Percentiles rank a stretch among this genome's conserved stretches.
Evolutionary conservation across 2,797 vertebrate genomes (phyloP).

Genomic region (Girardinus metallicus): DNA sequence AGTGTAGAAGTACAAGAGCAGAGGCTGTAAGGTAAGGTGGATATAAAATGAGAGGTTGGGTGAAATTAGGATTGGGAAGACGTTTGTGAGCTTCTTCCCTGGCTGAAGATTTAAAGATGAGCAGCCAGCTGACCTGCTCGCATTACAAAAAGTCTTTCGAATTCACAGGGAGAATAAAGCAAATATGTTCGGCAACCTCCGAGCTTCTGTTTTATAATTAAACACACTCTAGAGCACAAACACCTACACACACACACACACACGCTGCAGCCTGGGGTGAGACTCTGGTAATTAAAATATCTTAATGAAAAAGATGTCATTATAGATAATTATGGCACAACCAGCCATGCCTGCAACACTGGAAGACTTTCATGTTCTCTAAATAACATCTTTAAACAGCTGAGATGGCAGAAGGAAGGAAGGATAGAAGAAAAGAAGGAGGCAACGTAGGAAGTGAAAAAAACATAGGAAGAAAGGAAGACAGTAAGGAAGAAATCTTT

Average conservation of each 20-base stretch:
- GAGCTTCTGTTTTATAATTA: conserved; percentile 19
- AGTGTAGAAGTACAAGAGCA: conserved; percentile 36
- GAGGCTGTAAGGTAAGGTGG: conserved; percentile 52
- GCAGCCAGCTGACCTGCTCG: conserved; percentile 15
- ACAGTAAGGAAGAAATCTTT: neutral
- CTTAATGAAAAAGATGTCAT: conserved; percentile 41
- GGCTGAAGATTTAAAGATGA: conserved; percentile 26
- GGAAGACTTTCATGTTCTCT: conserved; percentile 8
- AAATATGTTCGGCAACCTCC: conserved; percentile 15
- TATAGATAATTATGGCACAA: conserved; percentile 33
- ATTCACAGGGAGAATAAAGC: neutral
- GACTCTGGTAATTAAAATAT: conserved; percentile 31
- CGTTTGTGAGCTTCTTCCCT: conserved; percentile 13
- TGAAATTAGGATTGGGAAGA: conserved; percentile 34
- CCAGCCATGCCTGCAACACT: neutral
- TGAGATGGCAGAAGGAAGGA: neutral
- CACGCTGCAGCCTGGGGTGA: conserved; percentile 15
- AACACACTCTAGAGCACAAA: neutral
- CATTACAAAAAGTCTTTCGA: neutral
- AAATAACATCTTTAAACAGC: neutral
- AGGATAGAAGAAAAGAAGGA: neutral
- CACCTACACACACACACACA: neutral
- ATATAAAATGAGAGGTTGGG: conserved; percentile 57
- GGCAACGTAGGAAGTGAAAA: neutral
- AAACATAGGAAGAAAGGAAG: neutral